These are phyloP conservation scores for Dendrocincla tyrannina DNA, from an alignment of 2,797 vertebrate genomes.

Conservation along the genomic window DNA sequence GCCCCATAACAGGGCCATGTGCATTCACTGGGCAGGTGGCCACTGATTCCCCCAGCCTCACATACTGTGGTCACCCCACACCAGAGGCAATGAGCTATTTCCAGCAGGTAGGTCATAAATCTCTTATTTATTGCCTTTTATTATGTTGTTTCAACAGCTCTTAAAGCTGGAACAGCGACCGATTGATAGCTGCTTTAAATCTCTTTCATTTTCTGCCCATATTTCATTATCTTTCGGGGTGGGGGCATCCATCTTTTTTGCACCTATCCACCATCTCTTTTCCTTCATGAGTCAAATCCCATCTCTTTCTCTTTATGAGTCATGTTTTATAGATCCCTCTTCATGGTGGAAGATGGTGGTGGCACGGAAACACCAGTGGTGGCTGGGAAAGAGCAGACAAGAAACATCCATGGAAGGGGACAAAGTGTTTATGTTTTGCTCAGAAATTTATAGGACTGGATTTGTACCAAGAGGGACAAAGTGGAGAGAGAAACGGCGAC, in stretches of 20 bases:
- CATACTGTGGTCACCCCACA: neutral
- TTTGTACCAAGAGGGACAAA: neutral
- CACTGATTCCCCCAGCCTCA: neutral
- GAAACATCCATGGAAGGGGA: neutral
- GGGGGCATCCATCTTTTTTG: slow-evolving; percentile 17
- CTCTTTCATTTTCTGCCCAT: slow-evolving; percentile 73
- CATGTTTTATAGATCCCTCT: slow-evolving; percentile 61
- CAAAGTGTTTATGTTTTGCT: neutral
- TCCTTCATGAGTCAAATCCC: slow-evolving; percentile 68
- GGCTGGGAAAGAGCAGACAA: slow-evolving; percentile 7
- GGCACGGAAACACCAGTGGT: slow-evolving; percentile 7
- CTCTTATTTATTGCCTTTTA: slow-evolving; percentile 80
- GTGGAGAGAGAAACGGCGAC: neutral
- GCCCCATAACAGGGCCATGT: fast-evolving
- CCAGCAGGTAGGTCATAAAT: slow-evolving; percentile 74
- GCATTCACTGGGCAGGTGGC: fast-evolving
- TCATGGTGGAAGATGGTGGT: neutral
- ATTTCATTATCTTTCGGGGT: slow-evolving; percentile 68
- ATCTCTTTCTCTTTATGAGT: slow-evolving; percentile 45
- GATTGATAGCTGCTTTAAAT: slow-evolving; percentile 78
- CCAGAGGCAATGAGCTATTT: slow-evolving; percentile 58
- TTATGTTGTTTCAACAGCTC: slow-evolving; percentile 84
- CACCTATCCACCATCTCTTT: neutral
- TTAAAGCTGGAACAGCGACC: slow-evolving; percentile 76
- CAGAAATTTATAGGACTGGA: neutral